phyloP scores from a whole-genome alignment of 2,797 vertebrate species.

The Myioborus melanocephalus region DNA sequence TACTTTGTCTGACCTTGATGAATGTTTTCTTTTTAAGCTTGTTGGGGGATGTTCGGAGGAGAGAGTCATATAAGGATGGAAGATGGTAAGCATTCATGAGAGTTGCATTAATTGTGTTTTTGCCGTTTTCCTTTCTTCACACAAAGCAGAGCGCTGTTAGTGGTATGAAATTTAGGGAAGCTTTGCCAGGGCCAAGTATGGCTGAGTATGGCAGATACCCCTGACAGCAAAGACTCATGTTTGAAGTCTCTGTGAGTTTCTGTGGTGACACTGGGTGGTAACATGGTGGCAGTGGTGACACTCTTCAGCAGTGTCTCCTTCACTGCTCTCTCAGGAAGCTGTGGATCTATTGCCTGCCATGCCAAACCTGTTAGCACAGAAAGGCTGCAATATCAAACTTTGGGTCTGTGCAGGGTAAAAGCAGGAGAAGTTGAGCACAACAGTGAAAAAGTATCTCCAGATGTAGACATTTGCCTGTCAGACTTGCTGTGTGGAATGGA shows the following conservation, averaged over 20 bases:
- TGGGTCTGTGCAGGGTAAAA: neutral
- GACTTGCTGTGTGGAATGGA: neutral
- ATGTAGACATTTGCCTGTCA: neutral
- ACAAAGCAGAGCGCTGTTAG: neutral
- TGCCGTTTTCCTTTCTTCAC: neutral
- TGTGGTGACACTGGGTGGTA: neutral
- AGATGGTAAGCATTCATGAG: neutral
- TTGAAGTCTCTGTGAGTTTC: neutral
- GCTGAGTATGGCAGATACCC: neutral
- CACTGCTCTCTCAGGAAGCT: neutral
- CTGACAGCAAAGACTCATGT: neutral
- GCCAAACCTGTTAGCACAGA: neutral
- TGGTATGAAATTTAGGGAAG: neutral
- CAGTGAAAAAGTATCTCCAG: neutral
- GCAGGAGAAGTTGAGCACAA: neutral
- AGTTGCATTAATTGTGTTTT: constrained; percentile 29
- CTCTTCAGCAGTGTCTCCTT: neutral
- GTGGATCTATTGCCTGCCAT: neutral
- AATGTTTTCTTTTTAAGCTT: constrained; percentile 50
- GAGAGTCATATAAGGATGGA: constrained; percentile 16
- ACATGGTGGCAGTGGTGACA: neutral
- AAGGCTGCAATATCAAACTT: neutral
- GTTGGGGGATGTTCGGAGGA: constrained; percentile 5
- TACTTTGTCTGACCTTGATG: constrained; percentile 39
- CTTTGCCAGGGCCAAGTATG: neutral